Conservation (phyloP, 2,888 invertebrate species). For the Nesidiocoris tenuis region DNA sequence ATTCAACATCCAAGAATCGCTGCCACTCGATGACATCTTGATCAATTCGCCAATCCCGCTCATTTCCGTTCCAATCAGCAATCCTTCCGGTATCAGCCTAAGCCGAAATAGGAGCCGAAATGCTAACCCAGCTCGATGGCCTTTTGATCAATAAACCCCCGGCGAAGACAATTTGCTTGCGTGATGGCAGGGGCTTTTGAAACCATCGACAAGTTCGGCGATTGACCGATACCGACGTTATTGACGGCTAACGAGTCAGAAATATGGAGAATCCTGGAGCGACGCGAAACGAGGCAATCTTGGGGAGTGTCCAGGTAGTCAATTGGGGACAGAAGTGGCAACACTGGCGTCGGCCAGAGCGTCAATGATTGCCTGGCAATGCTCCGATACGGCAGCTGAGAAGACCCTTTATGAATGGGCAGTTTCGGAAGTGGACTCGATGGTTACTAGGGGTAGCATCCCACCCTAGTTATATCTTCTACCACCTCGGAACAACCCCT, state of each 20-base stretch:
- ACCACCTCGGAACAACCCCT: conserved; percentile 27
- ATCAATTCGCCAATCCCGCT: too few species aligned
- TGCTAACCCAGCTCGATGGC: not conserved
- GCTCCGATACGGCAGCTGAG: conserved; percentile 13
- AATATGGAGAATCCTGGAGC: conserved; percentile 8
- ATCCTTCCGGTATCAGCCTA: too few species aligned
- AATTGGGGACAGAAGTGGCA: not conserved
- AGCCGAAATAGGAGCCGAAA: not conserved
- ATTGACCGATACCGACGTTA: conserved; percentile 29
- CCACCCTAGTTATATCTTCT: not conserved
- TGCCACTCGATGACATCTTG: too few species aligned
- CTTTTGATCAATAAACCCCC: not conserved
- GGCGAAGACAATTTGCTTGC: not conserved
- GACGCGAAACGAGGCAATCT: conserved; percentile 41
- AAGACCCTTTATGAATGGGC: conserved; percentile 40
- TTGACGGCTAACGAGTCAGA: conserved; percentile 41
- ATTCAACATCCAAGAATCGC: not conserved
- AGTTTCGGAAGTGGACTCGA: conserved; percentile 3
- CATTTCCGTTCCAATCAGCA: too few species aligned
- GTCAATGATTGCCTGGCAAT: conserved; percentile 38
- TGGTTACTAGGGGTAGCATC: not conserved
- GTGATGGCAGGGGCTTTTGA: not conserved
- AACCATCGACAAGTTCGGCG: conserved; percentile 3
- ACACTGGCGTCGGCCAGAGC: conserved; percentile 1
- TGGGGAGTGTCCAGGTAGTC: not conserved